Evolutionary conservation across 1,140 invertebrate genomes (phyloP), one percentile per base, ranked within the genome.

Genomic region (Eumaeus atala): DNA sequence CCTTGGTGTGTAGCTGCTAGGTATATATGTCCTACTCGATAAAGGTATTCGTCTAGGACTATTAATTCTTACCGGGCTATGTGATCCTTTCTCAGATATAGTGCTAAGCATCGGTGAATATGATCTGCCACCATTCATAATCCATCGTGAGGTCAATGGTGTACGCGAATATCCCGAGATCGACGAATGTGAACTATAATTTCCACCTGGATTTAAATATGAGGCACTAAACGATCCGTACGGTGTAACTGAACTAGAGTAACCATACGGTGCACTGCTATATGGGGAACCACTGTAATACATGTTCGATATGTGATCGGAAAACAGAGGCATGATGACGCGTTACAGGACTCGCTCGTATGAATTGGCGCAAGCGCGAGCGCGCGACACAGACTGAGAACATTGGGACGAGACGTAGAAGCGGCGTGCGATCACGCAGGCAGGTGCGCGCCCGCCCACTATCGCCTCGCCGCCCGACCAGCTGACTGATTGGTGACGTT

Each of bases 51-150:
- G 72, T 61, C 84, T 68, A 5, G 82, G 84, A 51, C 84, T 87
- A 58, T 72, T 81, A 64, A 87, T 75, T 68, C 84, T 70, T 9
- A 75, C 65, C 16, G 84, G 84, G 61, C 77, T 84, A 5, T 75
- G 67, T 0, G 75, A 74, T 38, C 74, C 84, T 44, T 90, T 87
- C 78, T 95, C 93, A 1, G 91, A 91, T 38, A 95, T 95, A 2
- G 93, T 93, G 0, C 91, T 91, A 17, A 95, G 72, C 55, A 92
- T 92, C 0, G 93, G 93, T n/a, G 92, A 91, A 71, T 92, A 94
- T 7, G 81, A 75, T 51, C 87, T 78, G n/a, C 77, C 60, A 48
- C 77, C 59, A 59, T 67, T 72, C 40, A 40, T 70, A 56, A 67
- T 77, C 70, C 57, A 88, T 78, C 64, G 64, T 58, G 67, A 83